Base-by-base conservation (phyloP, 2,888 invertebrate genomes). In the Apamea epomidion region DNA sequence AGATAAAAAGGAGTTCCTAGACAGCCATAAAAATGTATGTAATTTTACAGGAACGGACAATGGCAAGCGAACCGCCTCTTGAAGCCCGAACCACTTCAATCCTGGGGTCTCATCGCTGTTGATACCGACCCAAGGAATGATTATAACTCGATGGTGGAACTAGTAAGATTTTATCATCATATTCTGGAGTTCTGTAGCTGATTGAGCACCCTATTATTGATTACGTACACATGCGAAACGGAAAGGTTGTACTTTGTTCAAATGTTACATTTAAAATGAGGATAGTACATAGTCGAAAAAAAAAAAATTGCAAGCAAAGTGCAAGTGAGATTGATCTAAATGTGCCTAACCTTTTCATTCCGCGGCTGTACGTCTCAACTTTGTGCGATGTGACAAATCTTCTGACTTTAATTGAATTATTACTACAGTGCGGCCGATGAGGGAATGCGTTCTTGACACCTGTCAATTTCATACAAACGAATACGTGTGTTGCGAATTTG, bases 51-150 rank as follows among this genome's bases (percentile, higher is more conserved):
- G 80, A 90, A 89, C 10, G 97, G 97, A 0, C 88, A 84, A 3
- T 97, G 97, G 91, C 86, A 97, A 88, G 91, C 98, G 93, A 87
- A 94, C 90, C 76, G 97, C 94, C 97, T 97, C 90, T 80, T 95
- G 88, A 91, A 95, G 18, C 90, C 93, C 0, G 93, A 95, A 48
- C 90, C 93, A 0, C 90, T 97, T 4, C 80, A 84, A 3, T 86
- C 92, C 0, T 97, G 97, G 97, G 96, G 93, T 3, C 91, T 96
- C 42, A 88, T 96, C 12, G 94, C 93, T 0, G 84, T 97, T 0
- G 96, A 96, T 37, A 87, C 91, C 0, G 91, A 93, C 65, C 87
- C 89, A 0, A 82, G 77, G 7, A 84, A 81, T 71, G 93, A 94
- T 37, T 93, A 89, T 16, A 90, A 92, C 0, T 62, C 42, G 0